Conservation (phyloP, 1,140 invertebrate genomes). For the Anastrepha obliqua region DNA sequence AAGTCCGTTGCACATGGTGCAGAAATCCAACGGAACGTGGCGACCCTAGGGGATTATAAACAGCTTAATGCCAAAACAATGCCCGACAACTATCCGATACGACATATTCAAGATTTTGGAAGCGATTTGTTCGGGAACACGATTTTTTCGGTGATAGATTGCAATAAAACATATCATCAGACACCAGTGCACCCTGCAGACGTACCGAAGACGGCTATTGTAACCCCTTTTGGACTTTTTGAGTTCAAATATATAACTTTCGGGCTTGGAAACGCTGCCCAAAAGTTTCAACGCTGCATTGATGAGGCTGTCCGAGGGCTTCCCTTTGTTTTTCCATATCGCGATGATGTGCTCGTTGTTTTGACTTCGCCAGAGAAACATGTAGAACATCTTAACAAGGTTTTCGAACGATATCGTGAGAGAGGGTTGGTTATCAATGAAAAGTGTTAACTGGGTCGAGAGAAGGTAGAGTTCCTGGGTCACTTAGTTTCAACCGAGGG, state of each 20-base stretch:
- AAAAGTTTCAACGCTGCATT: constrained; percentile 76
- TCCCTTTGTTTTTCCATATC: constrained; percentile 67
- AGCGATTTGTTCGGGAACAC: constrained; percentile 57
- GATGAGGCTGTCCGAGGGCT: constrained; percentile 70
- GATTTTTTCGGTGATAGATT: constrained; percentile 75
- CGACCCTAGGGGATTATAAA: constrained; percentile 75
- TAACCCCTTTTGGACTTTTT: constrained; percentile 70
- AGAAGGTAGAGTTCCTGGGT: constrained; percentile 62
- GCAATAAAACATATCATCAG: constrained; percentile 75
- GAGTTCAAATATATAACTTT: constrained; percentile 73
- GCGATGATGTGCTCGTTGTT: constrained; percentile 77
- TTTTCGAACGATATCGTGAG: constrained; percentile 59
- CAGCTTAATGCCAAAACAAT: constrained; percentile 68
- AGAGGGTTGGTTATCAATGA: constrained; percentile 60
- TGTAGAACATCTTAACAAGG: constrained; percentile 59
- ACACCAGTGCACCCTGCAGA: constrained; percentile 69
- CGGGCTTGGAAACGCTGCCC: constrained; percentile 67
- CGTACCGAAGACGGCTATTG: constrained; percentile 70
- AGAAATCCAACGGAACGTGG: constrained; percentile 57
- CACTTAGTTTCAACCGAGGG: background rate
- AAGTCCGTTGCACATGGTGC: too few species aligned
- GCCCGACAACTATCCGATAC: constrained; percentile 76
- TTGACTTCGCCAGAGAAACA: constrained; percentile 66
- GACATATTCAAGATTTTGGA: constrained; percentile 58
- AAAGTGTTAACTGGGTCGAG: constrained; percentile 64